Base-by-base conservation (phyloP, 2,113 vertebrate genomes). In the Candoia aspera region DNA sequence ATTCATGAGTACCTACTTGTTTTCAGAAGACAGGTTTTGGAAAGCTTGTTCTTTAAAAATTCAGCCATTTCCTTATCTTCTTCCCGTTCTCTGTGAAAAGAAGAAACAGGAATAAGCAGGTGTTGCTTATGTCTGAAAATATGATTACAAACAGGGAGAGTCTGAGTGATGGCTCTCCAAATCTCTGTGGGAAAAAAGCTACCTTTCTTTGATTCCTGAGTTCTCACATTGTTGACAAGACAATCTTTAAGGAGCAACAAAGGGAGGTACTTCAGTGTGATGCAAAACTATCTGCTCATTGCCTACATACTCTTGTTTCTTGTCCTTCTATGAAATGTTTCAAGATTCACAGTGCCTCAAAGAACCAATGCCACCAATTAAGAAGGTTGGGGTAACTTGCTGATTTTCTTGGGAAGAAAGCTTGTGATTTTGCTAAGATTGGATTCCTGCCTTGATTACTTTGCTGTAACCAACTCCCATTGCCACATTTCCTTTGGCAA, bases 1-100 rank as follows among this genome's bases (percentile, higher is more conserved):
- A 15, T 29, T 17, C 42, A 57, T 68, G 49, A 60, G 42, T 64
- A 97, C 97, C 95, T 96, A 99, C 98, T 94, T 97, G 97, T 96
- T 94, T 97, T 98, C 95, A 97, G 98, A 89, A 96, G 94, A 92
- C 91, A 96, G 93, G 95, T 97, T 97, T 96, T 98, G 68, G 98
- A 98, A 49, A 98, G 96, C 95, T 98, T 98, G 87, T 97, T 98
- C 94, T 98, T 98, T 95, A 99, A 96, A 95, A 99, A 99, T 90
- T 98, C 98, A 13, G 98, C 98, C 98, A 99, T 99, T 94, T 99
- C 98, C 95, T 98, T 98, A 95, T 99, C 98, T 93, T 99, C 98
- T 95, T 99, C 98, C 90, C 97, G 98, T 94, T 98, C 98, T 96
- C 98, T 99, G 95, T 90, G 55, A 85, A 26, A 92, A 95, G 91